Base-by-base conservation (phyloP, 2,888 invertebrate genomes). In the Dolomedes plantarius region DNA sequence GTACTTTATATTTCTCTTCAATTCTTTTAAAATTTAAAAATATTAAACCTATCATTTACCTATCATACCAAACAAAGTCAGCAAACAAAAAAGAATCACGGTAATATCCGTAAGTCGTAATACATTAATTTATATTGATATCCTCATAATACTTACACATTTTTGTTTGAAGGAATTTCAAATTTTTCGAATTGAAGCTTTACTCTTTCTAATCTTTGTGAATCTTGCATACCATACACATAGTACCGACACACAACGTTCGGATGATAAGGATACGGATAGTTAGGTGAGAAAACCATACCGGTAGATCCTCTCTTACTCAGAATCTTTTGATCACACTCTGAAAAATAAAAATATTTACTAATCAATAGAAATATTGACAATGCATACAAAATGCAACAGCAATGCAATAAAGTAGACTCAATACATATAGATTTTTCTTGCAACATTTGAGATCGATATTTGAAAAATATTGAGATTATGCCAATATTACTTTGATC, bases 171-270 rank as follows among this genome's bases (percentile, higher is more conserved):
- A 11, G 97, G 96, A 93, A 98, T 97, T 91, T 96, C 95, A 93
- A 98, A 97, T 91, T 94, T 94, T 89, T 94, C 93, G 92, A 98
- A 98, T 91, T 96, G 95, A 89, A 98, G 93, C 89, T 95, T 94
- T 88, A 98, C 98, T 91, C 98, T 94, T 92, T 99, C 98, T 91
- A 98, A 94, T 92, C 98, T 96, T 92, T 98, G 97, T 88, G 95
- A 95, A 93, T 99, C 98, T 93, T 98, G 97, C 94, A 99, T 96
- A 90, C 98, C 98, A 92, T 98, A 98, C 92, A 99, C 95, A 93
- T 97, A 98, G 93, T 98, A 98, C 92, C 97, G 95, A 93, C 98
- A 99, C 90, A 98, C 97, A 91, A 97, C 95, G 93, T 98, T 97
- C 90, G 95, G 95, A 92, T 97, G 96, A 93, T 98, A 98, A 89